Base-by-base conservation (phyloP, 2,888 invertebrate genomes). In the Ctena decussata region DNA sequence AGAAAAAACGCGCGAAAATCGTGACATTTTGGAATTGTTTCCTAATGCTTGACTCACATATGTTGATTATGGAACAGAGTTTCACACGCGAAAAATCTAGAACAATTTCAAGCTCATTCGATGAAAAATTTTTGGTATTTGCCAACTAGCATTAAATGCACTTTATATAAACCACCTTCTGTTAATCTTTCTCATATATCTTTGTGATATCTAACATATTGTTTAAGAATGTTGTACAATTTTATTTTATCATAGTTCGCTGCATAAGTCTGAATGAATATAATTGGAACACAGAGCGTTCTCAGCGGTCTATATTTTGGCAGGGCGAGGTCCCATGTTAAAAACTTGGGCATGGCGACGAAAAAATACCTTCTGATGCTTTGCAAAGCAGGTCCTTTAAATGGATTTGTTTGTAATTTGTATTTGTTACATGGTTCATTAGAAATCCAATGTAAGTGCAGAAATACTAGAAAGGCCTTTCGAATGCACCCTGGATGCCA, bases 81-180 rank as follows among this genome's bases (percentile, higher is more conserved):
- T 65, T 65, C 65, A 65, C 65, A 65, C 65, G 65, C 35, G 65
- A 65, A 65, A 65, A 57, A 57, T 27, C 57, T 24, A 30, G 35
- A 18, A 6, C 65, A 35, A 35, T 65, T 65, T 21, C 65, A n/a
- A 11, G 35, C 35, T 44, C 21, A 41, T 32, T 44, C 72, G 27
- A 39, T 27, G 27, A 46, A 72, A 41, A 24, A 72, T 72, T 72
- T 72, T 72, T 46, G 72, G 72, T 72, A 72, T 72, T 72, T 44
- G 44, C 72, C 72, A 72, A 3, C 1, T 2, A 72, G 46, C 72
- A 44, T 72, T 41, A 41, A 46, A 41, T 72, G 72, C 72, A 72
- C 30, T 41, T 46, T 27, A 15, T 41, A n/a, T 30, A 41, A 72
- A 44, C 72, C 21, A 41, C 41, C 72, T 72, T 30, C 44, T 72